phyloP scores from a whole-genome alignment of 2,113 vertebrate species.

The Trichomycterus rosablanca region DNA sequence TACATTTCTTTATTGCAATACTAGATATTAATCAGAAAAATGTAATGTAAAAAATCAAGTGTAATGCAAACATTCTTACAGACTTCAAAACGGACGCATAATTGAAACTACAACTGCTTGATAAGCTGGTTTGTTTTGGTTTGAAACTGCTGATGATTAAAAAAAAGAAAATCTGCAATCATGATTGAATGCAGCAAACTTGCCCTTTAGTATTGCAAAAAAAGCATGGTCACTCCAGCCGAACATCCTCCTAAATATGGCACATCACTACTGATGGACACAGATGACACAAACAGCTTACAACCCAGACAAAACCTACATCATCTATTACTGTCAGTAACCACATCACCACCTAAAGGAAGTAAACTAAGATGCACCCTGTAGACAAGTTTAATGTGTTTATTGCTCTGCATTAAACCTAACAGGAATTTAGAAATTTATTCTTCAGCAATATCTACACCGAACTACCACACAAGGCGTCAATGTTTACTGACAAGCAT shows the following conservation, averaged over 20 bases:
- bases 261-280: constrained; percentile 32
- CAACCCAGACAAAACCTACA: neutral
- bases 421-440: neutral
- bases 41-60: constrained; percentile 26
- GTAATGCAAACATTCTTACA: constrained; percentile 18
- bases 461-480: constrained; percentile 3
- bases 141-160: constrained; percentile 1
- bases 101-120: neutral
- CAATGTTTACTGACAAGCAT: neutral
- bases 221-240: constrained; percentile 6
- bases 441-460: neutral
- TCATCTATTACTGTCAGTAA: neutral
- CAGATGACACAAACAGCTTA: constrained; percentile 3
- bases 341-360: neutral
- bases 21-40: constrained; percentile 31
- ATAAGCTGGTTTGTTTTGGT: constrained; percentile 22
- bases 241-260: constrained; percentile 9
- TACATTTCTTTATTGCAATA: constrained; percentile 39
- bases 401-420: constrained; percentile 17
- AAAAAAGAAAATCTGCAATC: neutral
- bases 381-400: neutral
- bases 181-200: constrained; percentile 17
- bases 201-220: constrained; percentile 19
- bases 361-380: constrained; percentile 6
- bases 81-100: neutral